Evolutionary conservation across 2,797 vertebrate genomes (phyloP).

Genomic region (Limnodromus scolopaceus): DNA sequence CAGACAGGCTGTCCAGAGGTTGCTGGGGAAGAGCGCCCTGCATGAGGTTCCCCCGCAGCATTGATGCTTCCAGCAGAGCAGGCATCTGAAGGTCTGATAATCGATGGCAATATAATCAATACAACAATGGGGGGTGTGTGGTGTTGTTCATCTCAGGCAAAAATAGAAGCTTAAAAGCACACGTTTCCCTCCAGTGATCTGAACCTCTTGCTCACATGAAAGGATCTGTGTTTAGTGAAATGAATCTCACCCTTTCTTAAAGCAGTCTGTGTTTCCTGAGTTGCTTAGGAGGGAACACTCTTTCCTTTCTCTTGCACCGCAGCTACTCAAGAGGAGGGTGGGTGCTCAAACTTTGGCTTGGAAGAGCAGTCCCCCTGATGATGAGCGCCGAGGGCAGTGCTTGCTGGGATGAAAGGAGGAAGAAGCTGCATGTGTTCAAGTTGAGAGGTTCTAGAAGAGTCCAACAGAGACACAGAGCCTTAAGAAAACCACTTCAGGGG

Average conservation of each 20-base stretch:
- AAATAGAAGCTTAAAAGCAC: neutral
- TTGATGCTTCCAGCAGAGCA: neutral
- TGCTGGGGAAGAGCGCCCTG: neutral
- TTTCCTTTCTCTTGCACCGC: neutral
- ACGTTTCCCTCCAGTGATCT: neutral
- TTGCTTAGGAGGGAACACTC: neutral
- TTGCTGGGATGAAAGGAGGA: neutral
- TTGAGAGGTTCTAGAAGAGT: neutral
- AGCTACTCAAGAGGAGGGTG: neutral
- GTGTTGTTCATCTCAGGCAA: neutral
- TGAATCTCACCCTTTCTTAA: neutral
- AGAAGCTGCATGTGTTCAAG: neutral
- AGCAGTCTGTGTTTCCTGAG: neutral
- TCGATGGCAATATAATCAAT: neutral
- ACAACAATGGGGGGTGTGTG: neutral
- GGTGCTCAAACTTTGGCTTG: neutral
- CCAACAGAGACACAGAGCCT: neutral
- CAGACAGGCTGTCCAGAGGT: neutral
- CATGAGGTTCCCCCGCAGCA: rapidly evolving
- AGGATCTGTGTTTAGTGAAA: neutral
- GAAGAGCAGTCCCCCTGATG: neutral
- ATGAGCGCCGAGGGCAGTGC: rapidly evolving
- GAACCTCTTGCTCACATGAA: neutral
- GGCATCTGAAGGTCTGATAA: neutral
- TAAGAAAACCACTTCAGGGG: neutral